These are phyloP conservation scores for Aptenodytes forsteri DNA, from an alignment of 2,113 vertebrate genomes.

Conservation along the genomic window DNA sequence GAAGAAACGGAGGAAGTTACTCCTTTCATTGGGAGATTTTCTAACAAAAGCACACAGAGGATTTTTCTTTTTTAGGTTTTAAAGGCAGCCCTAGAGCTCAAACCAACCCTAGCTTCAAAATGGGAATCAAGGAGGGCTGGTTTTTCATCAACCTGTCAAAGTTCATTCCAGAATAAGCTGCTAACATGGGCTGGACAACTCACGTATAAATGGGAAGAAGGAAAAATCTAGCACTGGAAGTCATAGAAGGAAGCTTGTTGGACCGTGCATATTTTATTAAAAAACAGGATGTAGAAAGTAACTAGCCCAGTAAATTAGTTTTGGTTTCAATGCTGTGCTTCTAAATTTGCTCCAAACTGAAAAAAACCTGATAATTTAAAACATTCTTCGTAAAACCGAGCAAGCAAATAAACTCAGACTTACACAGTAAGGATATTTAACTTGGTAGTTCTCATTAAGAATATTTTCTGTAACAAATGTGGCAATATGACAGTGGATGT, in stretches of 20 bases:
- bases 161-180: background rate
- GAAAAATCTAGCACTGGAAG: background rate
- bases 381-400: background rate
- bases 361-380: background rate
- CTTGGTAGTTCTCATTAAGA: background rate
- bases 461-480: slow-evolving; percentile 39
- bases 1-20: background rate
- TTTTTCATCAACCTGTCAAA: background rate
- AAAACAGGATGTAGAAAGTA: background rate
- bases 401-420: background rate
- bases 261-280: background rate
- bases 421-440: background rate
- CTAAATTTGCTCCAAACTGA: background rate
- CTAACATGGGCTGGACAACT: background rate
- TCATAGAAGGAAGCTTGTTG: background rate
- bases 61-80: background rate
- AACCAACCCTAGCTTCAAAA: background rate
- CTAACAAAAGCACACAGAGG: background rate
- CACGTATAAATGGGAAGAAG: background rate
- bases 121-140: background rate
- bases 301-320: slow-evolving; percentile 5
- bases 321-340: background rate
- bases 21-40: background rate
- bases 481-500: background rate
- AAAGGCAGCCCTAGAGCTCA: background rate